Percentiles rank a stretch among this genome's conserved stretches.
phyloP scores from a whole-genome alignment of 2,888 invertebrate species.

The Clostera curtula region DNA sequence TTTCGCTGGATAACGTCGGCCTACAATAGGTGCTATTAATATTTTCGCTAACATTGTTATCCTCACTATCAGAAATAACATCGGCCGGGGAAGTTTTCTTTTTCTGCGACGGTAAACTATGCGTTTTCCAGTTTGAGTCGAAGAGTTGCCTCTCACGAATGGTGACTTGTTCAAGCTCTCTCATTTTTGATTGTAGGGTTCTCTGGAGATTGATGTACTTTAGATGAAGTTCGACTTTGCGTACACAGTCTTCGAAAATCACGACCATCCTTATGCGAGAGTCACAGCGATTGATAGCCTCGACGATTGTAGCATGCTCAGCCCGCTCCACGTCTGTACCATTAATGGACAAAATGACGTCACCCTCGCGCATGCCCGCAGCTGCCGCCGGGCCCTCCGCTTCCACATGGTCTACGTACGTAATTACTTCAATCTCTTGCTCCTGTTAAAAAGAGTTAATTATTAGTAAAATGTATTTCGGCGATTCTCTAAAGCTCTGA shows the following conservation, averaged over 20 bases:
- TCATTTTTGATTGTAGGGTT: slow-evolving; percentile 87
- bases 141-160: slow-evolving; percentile 87
- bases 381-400: slow-evolving; percentile 92
- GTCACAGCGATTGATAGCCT: slow-evolving; percentile 92
- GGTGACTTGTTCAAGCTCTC: slow-evolving; percentile 87
- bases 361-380: slow-evolving; percentile 96
- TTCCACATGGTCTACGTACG: slow-evolving; percentile 97
- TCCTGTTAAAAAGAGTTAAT: slow-evolving; percentile 58
- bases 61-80: slow-evolving; percentile 56
- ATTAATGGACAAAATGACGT: slow-evolving; percentile 96
- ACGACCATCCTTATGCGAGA: slow-evolving; percentile 96
- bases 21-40: slow-evolving; percentile 79
- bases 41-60: slow-evolving; percentile 56
- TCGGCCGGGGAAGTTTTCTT: slow-evolving; percentile 78
- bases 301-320: slow-evolving; percentile 95
- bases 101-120: slow-evolving; percentile 89
- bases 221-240: slow-evolving; percentile 94
- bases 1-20: slow-evolving; percentile 88
- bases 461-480: not conserved
- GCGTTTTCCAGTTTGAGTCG: slow-evolving; percentile 92
- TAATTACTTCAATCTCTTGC: slow-evolving; percentile 96
- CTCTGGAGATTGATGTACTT: slow-evolving; percentile 93
- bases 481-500: no score
- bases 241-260: slow-evolving; percentile 95
- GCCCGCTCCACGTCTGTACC: slow-evolving; percentile 96